Base-by-base conservation (phyloP, 1,140 invertebrate species). In the Drosophila gunungcola region DNA sequence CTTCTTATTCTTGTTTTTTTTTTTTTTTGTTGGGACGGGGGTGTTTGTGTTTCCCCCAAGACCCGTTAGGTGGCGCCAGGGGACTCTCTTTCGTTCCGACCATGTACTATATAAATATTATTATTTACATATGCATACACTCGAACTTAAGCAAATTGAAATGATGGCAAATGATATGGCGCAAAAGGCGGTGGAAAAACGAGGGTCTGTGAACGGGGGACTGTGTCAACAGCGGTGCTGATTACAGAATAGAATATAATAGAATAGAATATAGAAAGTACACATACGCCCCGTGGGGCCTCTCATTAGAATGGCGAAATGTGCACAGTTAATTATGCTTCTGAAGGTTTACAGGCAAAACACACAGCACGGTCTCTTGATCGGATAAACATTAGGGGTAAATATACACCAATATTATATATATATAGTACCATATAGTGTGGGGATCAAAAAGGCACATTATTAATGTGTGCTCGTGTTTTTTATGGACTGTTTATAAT, bases 401-500 rank as follows among this genome's bases (percentile, higher is more conserved):
- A 67, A 62, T 62, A 62, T 29, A 34, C n/a, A 6, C 0, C 2
- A 32, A 7, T 32, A 32, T 38, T 3, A 9, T 38, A 21, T 1
- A 21, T 21, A 21, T 13, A 13, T 11, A 36, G 2, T 10, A 10
- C 36, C 10, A 36, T 36, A 36, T 36, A 21, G 16, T 21, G 16
- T 21, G 16, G 16, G 16, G 38, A 65, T 62, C 61, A 57, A 55
- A 41, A 52, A 51, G 49, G 46, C 68, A 45, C 69, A 60, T 84
- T 84, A 80, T 83, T 84, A 84, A 80, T 84, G 80, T 76, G 80
- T 80, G 81, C 81, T 83, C 80, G 84, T 80, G 80, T 62, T 80
- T 78, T 84, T 84, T 84, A 83, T 21, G 79, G 70, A 38, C 76
- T 53, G 64, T 84, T 55, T 73, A 84, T 83, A 74, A 82, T 83